Conservation (phyloP, 1,140 invertebrate species). For the Stegodyphus dumicola region DNA sequence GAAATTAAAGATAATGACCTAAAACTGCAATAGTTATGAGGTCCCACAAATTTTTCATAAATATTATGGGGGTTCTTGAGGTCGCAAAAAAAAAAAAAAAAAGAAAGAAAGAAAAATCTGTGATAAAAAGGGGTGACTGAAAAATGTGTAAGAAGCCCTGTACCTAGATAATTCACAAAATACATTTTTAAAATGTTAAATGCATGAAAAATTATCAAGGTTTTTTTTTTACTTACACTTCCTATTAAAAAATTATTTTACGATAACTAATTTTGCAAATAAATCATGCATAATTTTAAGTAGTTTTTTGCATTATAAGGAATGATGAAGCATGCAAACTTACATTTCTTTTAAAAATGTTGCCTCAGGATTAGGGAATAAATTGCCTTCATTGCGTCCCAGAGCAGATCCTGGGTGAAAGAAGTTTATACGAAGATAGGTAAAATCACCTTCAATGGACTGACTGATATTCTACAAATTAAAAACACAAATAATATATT, state of each 20-base stretch:
- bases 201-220: no score
- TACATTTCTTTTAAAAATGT: constrained; percentile 98
- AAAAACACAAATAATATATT: constrained; percentile 11
- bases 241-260: not conserved
- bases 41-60: no score
- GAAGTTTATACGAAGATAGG: constrained; percentile 98
- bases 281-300: not conserved
- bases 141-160: no score
- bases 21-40: no score
- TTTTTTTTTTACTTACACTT: not conserved
- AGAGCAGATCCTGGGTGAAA: constrained; percentile 97
- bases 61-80: no score
- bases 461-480: constrained; percentile 87
- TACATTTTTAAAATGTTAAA: no score
- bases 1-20: no score
- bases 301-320: not conserved
- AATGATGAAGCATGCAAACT: constrained; percentile 61
- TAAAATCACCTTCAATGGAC: constrained; percentile 98
- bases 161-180: no score
- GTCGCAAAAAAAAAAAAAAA: no score
- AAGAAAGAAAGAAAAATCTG: no score
- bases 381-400: constrained; percentile 88
- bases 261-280: not conserved
- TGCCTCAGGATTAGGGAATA: constrained; percentile 93
- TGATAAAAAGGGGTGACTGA: no score